Evolutionary conservation across 2,888 invertebrate species (phyloP), one percentile per base, ranked within the genome.

Genomic region (Microplitis manilae): DNA sequence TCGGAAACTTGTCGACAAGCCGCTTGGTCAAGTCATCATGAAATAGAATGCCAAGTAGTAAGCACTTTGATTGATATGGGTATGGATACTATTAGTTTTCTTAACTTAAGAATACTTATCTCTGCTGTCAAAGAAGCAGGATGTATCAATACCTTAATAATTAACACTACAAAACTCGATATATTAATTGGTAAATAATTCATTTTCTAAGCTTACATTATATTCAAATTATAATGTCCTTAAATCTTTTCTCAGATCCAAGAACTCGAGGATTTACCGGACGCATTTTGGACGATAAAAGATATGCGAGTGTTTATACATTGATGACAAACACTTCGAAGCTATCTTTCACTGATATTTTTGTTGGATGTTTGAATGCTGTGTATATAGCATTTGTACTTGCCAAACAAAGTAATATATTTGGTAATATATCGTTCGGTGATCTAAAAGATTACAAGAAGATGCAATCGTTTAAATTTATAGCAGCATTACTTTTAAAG

Each of bases 1-100:
- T 92, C 93, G 84, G 90, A 91, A 68, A 87, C 90, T 67, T 97
- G 97, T 86, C 92, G 91, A 80, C 87, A 91, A 5, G 89, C 89
- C 0, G 95, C 96, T 1, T 93, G 92, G 91, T 88, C 91, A 60
- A 91, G 91, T 15, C 95, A 95, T 88, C 98, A 98, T 88, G 91
- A 91, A 80, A 91, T 93, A 80, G 97, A 97, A 91, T 97, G 97
- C 86, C 87, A 91, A 0, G 90, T 96, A 68, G 91, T 95, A 84
- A 91, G 93, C 41, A 90, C 92, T 38, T 87, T 96, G 40, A 86
- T 93, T 30, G 87, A 90, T 61, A 91, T 94, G 89, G 85, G 92
- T 38, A 92, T 94, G 80, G 93, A 93, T 70, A 94, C 94, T 89
- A 90, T 95, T 8, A 94, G 94, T 82, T 88, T 94, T 38, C 90